These are phyloP conservation scores for Esox lucius DNA, from an alignment of 2,797 vertebrate genomes.

Conservation along the genomic window DNA sequence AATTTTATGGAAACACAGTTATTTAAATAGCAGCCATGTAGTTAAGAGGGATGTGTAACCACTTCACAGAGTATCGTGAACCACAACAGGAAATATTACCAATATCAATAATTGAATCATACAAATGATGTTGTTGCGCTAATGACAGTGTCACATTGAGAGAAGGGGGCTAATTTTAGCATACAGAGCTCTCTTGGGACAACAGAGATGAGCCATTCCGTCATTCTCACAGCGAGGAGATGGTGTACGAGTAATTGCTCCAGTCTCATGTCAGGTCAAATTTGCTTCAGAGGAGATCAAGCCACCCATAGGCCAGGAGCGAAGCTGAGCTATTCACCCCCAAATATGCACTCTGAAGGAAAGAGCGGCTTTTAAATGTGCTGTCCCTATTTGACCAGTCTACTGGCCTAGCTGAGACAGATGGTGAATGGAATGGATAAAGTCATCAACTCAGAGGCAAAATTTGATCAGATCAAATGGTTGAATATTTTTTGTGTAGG, in stretches of 20 bases:
- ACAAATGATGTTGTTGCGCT: constrained; percentile 39
- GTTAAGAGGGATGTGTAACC: background rate
- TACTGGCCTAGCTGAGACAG: background rate
- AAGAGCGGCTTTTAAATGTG: background rate
- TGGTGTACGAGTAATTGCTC: constrained; percentile 72
- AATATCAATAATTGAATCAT: background rate
- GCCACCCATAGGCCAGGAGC: constrained; percentile 32
- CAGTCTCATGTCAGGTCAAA: constrained; percentile 62
- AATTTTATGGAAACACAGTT: background rate
- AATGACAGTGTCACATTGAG: constrained; percentile 57
- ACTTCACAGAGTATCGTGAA: background rate
- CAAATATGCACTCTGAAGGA: background rate
- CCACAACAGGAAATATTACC: background rate
- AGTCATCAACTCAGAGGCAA: background rate
- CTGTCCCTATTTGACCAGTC: background rate
- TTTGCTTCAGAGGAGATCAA: constrained; percentile 66
- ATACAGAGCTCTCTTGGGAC: constrained; percentile 67
- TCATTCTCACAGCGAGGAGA: constrained; percentile 67
- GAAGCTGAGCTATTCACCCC: background rate
- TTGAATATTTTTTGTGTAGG: background rate
- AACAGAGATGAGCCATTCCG: constrained; percentile 66
- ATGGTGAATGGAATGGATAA: background rate
- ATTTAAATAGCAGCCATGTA: background rate
- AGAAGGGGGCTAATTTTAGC: constrained; percentile 57
- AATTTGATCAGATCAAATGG: background rate